phyloP scores from a whole-genome alignment of 2,888 invertebrate species.

The Saturnia pavonia region DNA sequence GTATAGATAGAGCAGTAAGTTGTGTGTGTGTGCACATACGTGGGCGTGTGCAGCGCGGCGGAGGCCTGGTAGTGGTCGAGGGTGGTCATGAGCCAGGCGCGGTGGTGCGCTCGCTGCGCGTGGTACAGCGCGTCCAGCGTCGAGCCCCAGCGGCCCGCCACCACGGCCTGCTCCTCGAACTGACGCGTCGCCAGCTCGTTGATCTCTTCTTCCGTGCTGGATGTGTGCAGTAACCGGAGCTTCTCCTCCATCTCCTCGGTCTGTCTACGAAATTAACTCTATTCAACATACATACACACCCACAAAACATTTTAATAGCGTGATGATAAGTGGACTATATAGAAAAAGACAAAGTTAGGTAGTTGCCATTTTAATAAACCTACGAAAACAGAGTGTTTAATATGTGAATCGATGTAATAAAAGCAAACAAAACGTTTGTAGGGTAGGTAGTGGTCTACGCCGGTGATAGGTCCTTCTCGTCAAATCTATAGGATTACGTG shows the following conservation, averaged over 20 bases:
- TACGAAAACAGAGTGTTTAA: too few species aligned
- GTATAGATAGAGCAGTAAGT: too few species aligned
- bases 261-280: conserved; percentile 78
- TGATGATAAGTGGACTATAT: too few species aligned
- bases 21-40: conserved; percentile 61
- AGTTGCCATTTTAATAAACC: too few species aligned
- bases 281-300: background rate
- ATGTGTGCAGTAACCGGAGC: conserved; percentile 88
- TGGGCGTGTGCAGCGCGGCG: conserved; percentile 82
- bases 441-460: too few species aligned
- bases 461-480: too few species aligned
- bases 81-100: conserved; percentile 93
- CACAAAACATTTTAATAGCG: background rate
- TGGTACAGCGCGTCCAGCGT: conserved; percentile 92
- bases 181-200: conserved; percentile 91
- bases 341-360: too few species aligned
- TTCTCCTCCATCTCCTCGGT: conserved; percentile 94
- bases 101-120: conserved; percentile 92
- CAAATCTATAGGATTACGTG: too few species aligned
- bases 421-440: too few species aligned
- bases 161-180: conserved; percentile 90
- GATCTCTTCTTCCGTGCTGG: conserved; percentile 91
- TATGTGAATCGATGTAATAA: too few species aligned
- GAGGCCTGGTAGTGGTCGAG: conserved; percentile 75
- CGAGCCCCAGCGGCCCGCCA: conserved; percentile 93